These are phyloP conservation scores for Ophioderma brevispina DNA, from an alignment of 35 echinoderm and acorn worm genomes.

Conservation along the genomic window DNA sequence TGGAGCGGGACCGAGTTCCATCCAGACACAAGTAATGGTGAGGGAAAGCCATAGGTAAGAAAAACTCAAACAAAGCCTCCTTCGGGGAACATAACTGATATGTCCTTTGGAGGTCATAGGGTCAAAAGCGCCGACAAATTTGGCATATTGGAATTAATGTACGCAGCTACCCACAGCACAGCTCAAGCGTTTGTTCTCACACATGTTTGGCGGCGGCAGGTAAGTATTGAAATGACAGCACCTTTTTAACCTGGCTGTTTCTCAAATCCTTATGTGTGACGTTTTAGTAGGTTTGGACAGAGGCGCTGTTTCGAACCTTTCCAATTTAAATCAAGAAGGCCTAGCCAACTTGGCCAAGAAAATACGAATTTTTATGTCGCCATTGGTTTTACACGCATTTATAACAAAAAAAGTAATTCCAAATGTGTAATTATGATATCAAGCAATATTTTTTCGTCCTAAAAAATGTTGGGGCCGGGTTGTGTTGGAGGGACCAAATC, in stretches of 20 bases:
- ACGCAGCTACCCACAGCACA: background rate
- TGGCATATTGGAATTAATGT: background rate
- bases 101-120: conserved; percentile 12
- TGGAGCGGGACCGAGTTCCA: conserved; percentile 9
- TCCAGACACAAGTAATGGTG: conserved; percentile 12
- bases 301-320: too few species aligned
- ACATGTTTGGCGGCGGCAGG: background rate
- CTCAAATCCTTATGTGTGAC: background rate
- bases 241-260: background rate
- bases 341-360: too few species aligned
- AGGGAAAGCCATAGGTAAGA: background rate
- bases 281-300: too few species aligned
- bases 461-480: too few species aligned
- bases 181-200: background rate
- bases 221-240: background rate
- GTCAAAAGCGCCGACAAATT: background rate
- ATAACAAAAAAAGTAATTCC: too few species aligned
- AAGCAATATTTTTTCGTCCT: too few species aligned
- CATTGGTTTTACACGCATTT: too few species aligned
- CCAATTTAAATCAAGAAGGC: too few species aligned
- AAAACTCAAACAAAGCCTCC: background rate
- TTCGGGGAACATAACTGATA: background rate
- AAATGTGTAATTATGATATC: too few species aligned
- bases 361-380: too few species aligned
- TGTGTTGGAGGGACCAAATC: too few species aligned